Evolutionary conservation across 2,113 vertebrate species (phyloP).

Genomic region (Sitta europaea): DNA sequence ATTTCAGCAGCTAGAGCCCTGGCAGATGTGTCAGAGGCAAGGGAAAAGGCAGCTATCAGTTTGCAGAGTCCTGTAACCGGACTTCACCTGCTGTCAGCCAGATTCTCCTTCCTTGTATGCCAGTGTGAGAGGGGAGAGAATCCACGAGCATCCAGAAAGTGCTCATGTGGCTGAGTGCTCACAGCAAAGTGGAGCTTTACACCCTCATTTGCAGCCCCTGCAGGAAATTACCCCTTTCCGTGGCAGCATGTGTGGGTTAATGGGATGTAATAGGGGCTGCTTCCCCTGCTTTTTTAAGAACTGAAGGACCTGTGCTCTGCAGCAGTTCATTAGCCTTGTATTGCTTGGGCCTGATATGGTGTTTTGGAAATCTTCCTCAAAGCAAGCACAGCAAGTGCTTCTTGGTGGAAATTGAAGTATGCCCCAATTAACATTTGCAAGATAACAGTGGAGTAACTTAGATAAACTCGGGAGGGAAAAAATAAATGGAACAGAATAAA

Average conservation of each 20-base stretch:
- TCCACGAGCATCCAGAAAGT: rapidly evolving
- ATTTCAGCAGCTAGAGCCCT: not conserved
- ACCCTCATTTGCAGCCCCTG: not conserved
- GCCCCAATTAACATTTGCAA: not conserved
- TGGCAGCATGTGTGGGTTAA: not conserved
- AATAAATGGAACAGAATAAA: not conserved
- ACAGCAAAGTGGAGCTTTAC: not conserved
- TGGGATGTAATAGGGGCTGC: not conserved
- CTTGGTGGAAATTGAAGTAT: not conserved
- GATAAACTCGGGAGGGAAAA: not conserved
- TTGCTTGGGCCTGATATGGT: not conserved
- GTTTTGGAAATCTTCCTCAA: not conserved
- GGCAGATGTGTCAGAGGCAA: not conserved
- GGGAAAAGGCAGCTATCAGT: not conserved
- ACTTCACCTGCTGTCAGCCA: not conserved
- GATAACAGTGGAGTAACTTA: not conserved
- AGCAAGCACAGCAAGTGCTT: not conserved
- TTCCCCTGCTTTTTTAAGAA: not conserved
- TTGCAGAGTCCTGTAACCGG: not conserved
- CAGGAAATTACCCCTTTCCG: not conserved
- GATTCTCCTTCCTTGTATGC: not conserved
- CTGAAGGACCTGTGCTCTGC: not conserved
- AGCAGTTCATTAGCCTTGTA: not conserved
- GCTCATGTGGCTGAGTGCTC: not conserved
- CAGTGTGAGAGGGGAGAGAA: not conserved